Percentiles rank a stretch among this genome's conserved stretches.
Evolutionary conservation across 2,888 invertebrate species (phyloP).

Genomic region (Balanococcus diminutus): DNA sequence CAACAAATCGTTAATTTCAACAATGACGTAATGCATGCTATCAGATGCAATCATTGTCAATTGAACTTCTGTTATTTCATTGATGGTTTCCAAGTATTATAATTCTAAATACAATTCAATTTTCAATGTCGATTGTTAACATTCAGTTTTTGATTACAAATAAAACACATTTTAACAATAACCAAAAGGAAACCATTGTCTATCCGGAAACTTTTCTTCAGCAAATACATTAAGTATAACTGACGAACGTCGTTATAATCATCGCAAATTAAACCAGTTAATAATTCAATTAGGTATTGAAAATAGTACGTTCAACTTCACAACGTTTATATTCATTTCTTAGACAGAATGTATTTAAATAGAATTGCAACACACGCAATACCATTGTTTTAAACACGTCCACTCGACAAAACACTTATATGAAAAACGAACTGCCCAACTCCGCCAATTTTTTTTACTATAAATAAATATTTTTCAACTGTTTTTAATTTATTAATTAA

Average conservation of each 20-base stretch:
- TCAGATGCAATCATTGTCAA: neutral
- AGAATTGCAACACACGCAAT: neutral
- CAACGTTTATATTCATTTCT: neutral
- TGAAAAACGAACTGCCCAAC: no score
- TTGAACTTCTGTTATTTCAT: no score
- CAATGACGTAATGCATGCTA: neutral
- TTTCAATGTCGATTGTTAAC: neutral
- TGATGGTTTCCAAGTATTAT: no score
- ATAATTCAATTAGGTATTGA: neutral
- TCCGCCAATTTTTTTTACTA: neutral
- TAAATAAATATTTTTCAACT: neutral
- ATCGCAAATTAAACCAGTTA: neutral
- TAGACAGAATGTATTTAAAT: neutral
- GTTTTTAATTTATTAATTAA: neutral
- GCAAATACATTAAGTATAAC: neutral
- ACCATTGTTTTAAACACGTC: neutral
- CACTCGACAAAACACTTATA: neutral
- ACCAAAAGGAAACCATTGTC: neutral
- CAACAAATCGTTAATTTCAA: no score
- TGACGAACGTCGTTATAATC: neutral
- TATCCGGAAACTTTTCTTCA: neutral
- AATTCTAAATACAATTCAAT: neutral
- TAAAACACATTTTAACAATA: neutral
- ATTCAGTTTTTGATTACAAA: neutral
- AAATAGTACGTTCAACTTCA: neutral